Conservation (phyloP, 2,797 vertebrate species). For the Sebastes steindachneri region DNA sequence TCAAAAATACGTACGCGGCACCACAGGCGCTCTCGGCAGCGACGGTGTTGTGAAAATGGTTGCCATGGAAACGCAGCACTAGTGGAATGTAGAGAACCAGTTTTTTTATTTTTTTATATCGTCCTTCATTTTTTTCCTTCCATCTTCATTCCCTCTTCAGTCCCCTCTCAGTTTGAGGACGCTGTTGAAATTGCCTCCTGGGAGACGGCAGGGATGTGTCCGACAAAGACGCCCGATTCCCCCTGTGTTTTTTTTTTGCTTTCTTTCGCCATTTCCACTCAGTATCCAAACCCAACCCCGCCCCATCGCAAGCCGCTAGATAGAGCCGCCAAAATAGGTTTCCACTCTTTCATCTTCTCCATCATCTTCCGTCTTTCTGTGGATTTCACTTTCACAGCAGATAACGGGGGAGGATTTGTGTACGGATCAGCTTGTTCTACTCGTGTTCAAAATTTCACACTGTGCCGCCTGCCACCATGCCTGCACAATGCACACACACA, state of each 20-base stretch:
- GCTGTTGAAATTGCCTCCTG: slow-evolving; percentile 29
- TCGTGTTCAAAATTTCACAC: slow-evolving; percentile 35
- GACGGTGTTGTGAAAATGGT: slow-evolving; percentile 61
- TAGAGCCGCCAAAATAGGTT: slow-evolving; percentile 14
- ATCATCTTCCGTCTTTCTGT: slow-evolving; percentile 31
- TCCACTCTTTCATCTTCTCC: slow-evolving; percentile 35
- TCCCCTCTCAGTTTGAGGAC: slow-evolving; percentile 25
- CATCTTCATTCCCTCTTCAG: slow-evolving; percentile 37
- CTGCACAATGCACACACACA: slow-evolving; percentile 12
- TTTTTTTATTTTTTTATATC: background rate
- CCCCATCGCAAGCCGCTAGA: background rate
- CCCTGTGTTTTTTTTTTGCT: background rate
- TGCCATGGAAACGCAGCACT: slow-evolving; percentile 65
- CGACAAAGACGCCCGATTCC: slow-evolving; percentile 14
- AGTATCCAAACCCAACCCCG: background rate
- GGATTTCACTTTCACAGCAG: slow-evolving; percentile 33
- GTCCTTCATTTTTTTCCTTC: slow-evolving; percentile 11
- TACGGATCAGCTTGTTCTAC: slow-evolving; percentile 37
- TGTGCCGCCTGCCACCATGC: slow-evolving; percentile 4
- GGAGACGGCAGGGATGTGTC: slow-evolving; percentile 20
- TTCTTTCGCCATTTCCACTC: background rate
- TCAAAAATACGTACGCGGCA: slow-evolving; percentile 65
- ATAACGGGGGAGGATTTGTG: slow-evolving; percentile 38
- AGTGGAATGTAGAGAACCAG: slow-evolving; percentile 61
- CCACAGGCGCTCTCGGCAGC: slow-evolving; percentile 45